Evolutionary conservation across 2,888 invertebrate genomes (phyloP).

Genomic region (Caenorhabditis sp.): DNA sequence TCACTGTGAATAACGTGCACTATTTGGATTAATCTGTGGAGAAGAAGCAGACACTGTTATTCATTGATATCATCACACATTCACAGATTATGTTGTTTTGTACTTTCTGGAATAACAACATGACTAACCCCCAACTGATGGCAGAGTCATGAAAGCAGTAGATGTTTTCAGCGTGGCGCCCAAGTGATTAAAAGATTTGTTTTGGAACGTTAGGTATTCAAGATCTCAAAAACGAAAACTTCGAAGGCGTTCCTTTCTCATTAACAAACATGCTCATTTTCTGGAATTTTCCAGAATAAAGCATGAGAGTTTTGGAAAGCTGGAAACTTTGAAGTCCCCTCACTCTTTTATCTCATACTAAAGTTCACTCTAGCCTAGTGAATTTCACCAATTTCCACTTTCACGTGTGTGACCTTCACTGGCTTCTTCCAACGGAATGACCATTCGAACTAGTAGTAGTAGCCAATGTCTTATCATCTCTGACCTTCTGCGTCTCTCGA

Average conservation of each 20-base stretch:
- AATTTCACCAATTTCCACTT: conserved; percentile 30
- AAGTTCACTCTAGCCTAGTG: conserved; percentile 45
- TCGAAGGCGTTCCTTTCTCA: neutral
- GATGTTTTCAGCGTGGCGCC: conserved; percentile 22
- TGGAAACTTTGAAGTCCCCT: neutral
- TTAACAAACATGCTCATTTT: conserved; percentile 5
- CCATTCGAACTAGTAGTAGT: conserved; percentile 63
- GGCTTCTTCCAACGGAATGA: conserved; percentile 59
- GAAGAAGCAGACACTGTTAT: conserved; percentile 51
- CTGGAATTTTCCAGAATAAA: neutral
- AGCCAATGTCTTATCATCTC: conserved; percentile 54
- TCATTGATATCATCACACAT: conserved; percentile 48
- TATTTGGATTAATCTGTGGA: conserved; percentile 32
- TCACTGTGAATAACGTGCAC: conserved; percentile 37
- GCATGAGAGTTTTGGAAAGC: neutral
- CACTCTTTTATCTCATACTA: conserved; percentile 12
- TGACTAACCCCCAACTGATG: conserved; percentile 42
- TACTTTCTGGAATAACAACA: conserved; percentile 43
- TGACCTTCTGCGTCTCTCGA: conserved; percentile 48
- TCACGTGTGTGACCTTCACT: conserved; percentile 60
- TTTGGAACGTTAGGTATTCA: conserved; percentile 35
- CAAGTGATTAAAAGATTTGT: conserved; percentile 38
- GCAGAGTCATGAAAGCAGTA: conserved; percentile 46
- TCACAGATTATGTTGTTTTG: conserved; percentile 46
- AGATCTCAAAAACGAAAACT: conserved; percentile 5